A percentile compares a stretch with the other conserved stretches of the same genome.
phyloP scores from a whole-genome alignment of 1,140 invertebrate genomes.

The Andrena cerasifolii region DNA sequence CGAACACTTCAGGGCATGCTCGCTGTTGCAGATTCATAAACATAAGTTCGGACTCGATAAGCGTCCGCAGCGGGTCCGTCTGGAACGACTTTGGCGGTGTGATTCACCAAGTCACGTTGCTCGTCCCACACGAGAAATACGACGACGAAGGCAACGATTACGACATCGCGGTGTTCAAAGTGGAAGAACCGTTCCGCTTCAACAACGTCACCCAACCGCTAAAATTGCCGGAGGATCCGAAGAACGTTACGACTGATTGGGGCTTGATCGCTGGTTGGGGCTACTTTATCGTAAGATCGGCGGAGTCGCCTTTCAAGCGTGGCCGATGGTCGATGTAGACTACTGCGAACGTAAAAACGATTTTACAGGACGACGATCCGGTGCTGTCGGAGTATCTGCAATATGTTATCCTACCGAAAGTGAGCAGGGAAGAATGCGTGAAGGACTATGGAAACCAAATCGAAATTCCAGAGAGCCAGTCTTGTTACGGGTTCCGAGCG shows the following conservation, averaged over 20 bases:
- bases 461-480: conserved; percentile 48
- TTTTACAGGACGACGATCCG: conserved; percentile 15
- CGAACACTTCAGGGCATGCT: neutral
- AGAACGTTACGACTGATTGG: conserved; percentile 1
- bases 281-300: conserved; percentile 31
- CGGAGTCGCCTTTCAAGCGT: neutral
- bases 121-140: conserved; percentile 77
- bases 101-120: conserved; percentile 66
- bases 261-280: conserved; percentile 68
- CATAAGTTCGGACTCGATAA: conserved; percentile 9
- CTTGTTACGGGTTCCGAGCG: conserved; percentile 68
- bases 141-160: conserved; percentile 78
- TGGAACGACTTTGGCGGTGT: conserved; percentile 66
- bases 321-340: neutral
- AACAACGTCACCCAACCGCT: conserved; percentile 47
- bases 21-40: neutral
- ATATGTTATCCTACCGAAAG: conserved; percentile 59
- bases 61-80: conserved; percentile 71
- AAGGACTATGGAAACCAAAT: conserved; percentile 56
- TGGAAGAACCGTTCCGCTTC: conserved; percentile 62
- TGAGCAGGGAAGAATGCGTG: conserved; percentile 45
- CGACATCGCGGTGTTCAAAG: conserved; percentile 82
- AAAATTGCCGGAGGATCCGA: conserved; percentile 27
- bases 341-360: no score
- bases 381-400: conserved; percentile 45